Conservation (phyloP, 2,797 vertebrate genomes). For the Yasuhikotakia modesta region DNA sequence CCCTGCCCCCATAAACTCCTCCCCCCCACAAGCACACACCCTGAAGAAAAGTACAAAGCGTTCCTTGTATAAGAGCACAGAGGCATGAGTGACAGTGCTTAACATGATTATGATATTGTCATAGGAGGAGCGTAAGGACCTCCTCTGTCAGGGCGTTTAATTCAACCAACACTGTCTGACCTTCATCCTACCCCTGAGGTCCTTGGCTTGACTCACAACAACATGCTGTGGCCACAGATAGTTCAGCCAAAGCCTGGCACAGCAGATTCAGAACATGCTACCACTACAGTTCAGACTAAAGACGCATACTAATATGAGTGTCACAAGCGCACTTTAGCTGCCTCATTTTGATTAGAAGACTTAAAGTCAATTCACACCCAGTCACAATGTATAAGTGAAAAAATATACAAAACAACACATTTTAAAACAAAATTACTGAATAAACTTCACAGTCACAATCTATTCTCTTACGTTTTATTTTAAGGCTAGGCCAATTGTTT, state of each 20-base stretch:
- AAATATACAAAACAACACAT: background rate
- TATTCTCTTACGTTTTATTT: background rate
- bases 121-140: slow-evolving; percentile 52
- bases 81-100: slow-evolving; percentile 73
- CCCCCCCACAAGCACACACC: slow-evolving; percentile 49
- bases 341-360: background rate
- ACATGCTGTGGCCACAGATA: slow-evolving; percentile 60
- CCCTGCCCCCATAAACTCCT: background rate
- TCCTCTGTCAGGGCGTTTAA: slow-evolving; percentile 50
- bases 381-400: background rate
- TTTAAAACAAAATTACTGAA: background rate
- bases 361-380: background rate
- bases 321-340: background rate
- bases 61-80: slow-evolving; percentile 73
- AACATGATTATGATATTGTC: slow-evolving; percentile 70
- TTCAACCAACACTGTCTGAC: slow-evolving; percentile 68
- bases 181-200: slow-evolving; percentile 70
- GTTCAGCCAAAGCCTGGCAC: slow-evolving; percentile 25
- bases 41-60: slow-evolving; percentile 72
- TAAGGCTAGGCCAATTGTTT: background rate
- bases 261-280: slow-evolving; percentile 16
- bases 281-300: background rate
- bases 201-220: slow-evolving; percentile 70
- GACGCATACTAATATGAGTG: background rate
- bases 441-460: background rate